Base-by-base conservation (phyloP, 2,888 invertebrate genomes). In the Chloroclystis v-ata region DNA sequence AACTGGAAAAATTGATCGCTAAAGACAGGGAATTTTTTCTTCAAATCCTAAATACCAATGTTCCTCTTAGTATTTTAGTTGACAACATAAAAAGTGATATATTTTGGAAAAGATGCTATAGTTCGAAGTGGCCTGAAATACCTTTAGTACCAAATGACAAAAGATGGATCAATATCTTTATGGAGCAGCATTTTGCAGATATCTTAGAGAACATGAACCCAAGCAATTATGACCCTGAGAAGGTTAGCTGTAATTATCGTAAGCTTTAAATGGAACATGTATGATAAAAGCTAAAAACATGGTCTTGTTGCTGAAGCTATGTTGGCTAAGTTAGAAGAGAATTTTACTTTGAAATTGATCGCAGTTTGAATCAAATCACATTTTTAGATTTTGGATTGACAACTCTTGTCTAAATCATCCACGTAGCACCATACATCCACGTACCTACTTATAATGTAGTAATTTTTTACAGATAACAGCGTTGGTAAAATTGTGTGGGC, bases 201-300 rank as follows among this genome's bases (percentile, higher is more conserved):
- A 75, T 86, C 47, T 71, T 89, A 58, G 87, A 88, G 69, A 83
- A 81, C 44, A 71, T 84, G 69, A 86, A 87, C 62, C 89, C 89
- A 24, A 71, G 78, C 11, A 71, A 78, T 37, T 89, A 89, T 54
- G 89, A 89, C 35, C 89, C 89, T 2, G 89, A 89, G 68, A 87
- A 82, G 76, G 88, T 83, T 45, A 10, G 5, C 32, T 26, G 13
- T n/a, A 37, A 20, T 14, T 38, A 13, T n/a, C n/a, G n/a, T n/a
- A n/a, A n/a, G n/a, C n/a, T n/a, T n/a, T n/a, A n/a, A 20, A 20
- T 20, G 2, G 2, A 20, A 20, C 20, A 20, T 20, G 20, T 20
- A 4, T 20, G 2, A 20, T n/a, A n/a, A n/a, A n/a, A n/a, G n/a
- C n/a, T n/a, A n/a, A n/a, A n/a, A n/a, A n/a, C n/a, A n/a, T n/a